A percentile compares a stretch with the other conserved stretches of the same genome.
Evolutionary conservation across 2,888 invertebrate species (phyloP).

Genomic region (Tryphoninae sp.): DNA sequence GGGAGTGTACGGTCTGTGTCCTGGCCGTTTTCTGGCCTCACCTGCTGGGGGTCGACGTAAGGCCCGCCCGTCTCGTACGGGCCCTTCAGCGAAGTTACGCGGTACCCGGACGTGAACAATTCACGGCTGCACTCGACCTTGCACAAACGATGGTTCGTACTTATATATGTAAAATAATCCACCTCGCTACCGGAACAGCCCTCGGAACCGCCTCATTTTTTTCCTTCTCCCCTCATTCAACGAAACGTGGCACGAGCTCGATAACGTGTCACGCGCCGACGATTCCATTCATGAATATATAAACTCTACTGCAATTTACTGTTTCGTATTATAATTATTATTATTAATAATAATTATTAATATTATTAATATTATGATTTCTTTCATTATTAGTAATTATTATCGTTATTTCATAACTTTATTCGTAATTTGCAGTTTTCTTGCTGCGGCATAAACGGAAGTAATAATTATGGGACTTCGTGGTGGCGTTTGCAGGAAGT

Average conservation of each 20-base stretch:
- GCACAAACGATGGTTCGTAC: constrained; percentile 84
- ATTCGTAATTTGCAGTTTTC: constrained; percentile 84
- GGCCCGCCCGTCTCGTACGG: constrained; percentile 86
- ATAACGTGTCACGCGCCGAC: constrained; percentile 52
- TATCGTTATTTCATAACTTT: constrained; percentile 33
- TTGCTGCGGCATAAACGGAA: constrained; percentile 91
- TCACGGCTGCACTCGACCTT: constrained; percentile 91
- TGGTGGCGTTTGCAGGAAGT: constrained; percentile 90
- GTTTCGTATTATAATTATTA: neutral
- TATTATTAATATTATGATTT: constrained; percentile 26
- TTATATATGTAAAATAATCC: constrained; percentile 5
- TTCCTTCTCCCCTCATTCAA: constrained; percentile 17
- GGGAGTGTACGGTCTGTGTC: constrained; percentile 88
- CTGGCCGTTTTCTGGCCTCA: constrained; percentile 90
- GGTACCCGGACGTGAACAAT: constrained; percentile 87
- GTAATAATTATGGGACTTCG: constrained; percentile 91
- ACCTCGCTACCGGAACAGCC: constrained; percentile 11
- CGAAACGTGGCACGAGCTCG: constrained; percentile 55
- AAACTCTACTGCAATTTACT: neutral
- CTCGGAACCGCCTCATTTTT: constrained; percentile 10
- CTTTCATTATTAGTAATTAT: constrained; percentile 1
- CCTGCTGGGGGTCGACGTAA: constrained; percentile 88
- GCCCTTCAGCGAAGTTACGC: constrained; percentile 90
- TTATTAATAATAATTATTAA: constrained; percentile 17
- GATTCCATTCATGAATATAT: constrained; percentile 42